These are phyloP conservation scores for Eulithis prunata DNA, from an alignment of 2,888 invertebrate species.

Conservation along the genomic window DNA sequence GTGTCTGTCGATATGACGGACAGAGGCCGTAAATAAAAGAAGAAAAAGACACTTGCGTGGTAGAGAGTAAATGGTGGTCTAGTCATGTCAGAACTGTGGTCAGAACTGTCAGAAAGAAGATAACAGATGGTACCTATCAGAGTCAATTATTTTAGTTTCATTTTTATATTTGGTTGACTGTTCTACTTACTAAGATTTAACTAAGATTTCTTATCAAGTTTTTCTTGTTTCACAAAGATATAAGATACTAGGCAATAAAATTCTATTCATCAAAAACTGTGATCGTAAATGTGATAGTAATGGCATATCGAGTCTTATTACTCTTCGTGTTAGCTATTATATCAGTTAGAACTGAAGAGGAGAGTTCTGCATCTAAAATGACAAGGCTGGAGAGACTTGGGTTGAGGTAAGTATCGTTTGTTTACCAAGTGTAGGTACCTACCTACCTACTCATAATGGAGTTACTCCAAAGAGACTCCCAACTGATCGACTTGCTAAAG, in stretches of 20 bases:
- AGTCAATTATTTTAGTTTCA: too few relatives aligned
- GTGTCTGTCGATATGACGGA: too few relatives aligned
- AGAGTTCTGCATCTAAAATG: conserved; percentile 75
- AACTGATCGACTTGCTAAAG: too few relatives aligned
- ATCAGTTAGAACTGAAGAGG: conserved; percentile 74
- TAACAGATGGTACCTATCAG: too few relatives aligned
- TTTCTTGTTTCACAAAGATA: conserved; percentile 14
- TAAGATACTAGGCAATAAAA: conserved; percentile 27
- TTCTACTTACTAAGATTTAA: background rate
- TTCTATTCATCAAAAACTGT: conserved; percentile 63
- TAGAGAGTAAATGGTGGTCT: too few relatives aligned
- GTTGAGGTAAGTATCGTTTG: conserved; percentile 82
- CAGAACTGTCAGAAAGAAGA: too few relatives aligned
- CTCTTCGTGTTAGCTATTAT: conserved; percentile 73
- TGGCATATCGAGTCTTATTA: conserved; percentile 73
- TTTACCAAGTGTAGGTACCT: background rate
- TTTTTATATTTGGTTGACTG: background rate
- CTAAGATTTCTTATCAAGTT: conserved; percentile 14
- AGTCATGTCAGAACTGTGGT: too few relatives aligned
- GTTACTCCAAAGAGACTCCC: too few relatives aligned
- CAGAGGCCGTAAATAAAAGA: too few relatives aligned
- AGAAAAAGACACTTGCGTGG: too few relatives aligned
- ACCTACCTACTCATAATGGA: too few relatives aligned
- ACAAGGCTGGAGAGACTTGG: conserved; percentile 86
- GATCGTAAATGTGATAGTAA: conserved; percentile 62